Conservation (phyloP, 2,797 vertebrate species). For the Bryconaethiops microstoma region DNA sequence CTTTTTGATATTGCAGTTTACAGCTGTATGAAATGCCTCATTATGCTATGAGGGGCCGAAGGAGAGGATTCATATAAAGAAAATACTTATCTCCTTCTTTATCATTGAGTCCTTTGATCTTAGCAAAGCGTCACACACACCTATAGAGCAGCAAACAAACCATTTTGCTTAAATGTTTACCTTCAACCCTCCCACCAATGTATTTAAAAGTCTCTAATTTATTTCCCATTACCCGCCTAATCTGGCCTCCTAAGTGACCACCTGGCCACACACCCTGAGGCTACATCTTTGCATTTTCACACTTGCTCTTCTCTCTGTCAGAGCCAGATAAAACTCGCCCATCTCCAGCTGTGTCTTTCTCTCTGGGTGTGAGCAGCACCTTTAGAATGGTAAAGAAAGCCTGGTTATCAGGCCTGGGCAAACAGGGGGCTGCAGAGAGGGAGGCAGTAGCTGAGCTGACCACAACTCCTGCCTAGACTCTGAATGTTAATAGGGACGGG, state of each 20-base stretch:
- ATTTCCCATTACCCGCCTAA: constrained; percentile 53
- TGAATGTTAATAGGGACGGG: constrained; percentile 78
- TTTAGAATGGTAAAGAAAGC: constrained; percentile 73
- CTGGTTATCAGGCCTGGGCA: constrained; percentile 73
- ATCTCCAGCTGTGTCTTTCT: constrained; percentile 76
- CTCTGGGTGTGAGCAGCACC: constrained; percentile 60
- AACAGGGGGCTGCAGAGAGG: constrained; percentile 60
- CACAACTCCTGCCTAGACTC: constrained; percentile 61
- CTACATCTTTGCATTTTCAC: constrained; percentile 67
- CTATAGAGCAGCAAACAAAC: constrained; percentile 54
- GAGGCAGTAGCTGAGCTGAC: constrained; percentile 50
- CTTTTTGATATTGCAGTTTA: constrained; percentile 39
- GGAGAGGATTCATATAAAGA: constrained; percentile 54
- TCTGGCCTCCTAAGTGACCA: constrained; percentile 47
- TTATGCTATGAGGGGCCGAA: constrained; percentile 36
- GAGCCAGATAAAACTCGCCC: constrained; percentile 60
- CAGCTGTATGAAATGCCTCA: constrained; percentile 37
- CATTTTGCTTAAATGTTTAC: constrained; percentile 53
- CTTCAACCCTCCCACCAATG: constrained; percentile 36
- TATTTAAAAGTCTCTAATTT: constrained; percentile 55
- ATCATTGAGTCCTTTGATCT: constrained; percentile 36
- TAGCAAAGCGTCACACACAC: constrained; percentile 45
- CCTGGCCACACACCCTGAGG: constrained; percentile 54
- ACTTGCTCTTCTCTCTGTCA: constrained; percentile 55
- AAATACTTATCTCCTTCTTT: constrained; percentile 29